phyloP scores from a whole-genome alignment of 2,797 vertebrate genomes.

The Sandelia bainsii region DNA sequence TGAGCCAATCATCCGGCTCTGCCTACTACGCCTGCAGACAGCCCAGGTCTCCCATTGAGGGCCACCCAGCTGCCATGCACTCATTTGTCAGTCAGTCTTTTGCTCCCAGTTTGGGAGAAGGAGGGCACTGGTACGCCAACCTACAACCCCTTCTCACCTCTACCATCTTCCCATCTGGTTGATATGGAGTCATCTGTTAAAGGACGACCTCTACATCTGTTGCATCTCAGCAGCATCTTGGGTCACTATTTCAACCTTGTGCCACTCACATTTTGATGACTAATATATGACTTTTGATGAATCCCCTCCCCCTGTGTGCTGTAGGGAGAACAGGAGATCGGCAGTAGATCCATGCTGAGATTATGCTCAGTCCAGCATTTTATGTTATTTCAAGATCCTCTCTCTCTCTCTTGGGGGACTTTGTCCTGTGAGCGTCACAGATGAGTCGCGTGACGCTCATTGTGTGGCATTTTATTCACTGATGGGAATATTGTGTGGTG shows the following conservation, averaged over 20 bases:
- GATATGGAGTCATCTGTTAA: conserved; percentile 59
- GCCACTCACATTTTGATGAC: conserved; percentile 67
- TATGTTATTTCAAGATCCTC: conserved; percentile 46
- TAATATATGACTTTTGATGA: conserved; percentile 75
- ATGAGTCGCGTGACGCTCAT: conserved; percentile 65
- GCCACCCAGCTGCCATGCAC: conserved; percentile 56
- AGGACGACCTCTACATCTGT: conserved; percentile 33
- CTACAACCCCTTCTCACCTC: background rate
- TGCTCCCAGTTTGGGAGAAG: conserved; percentile 35
- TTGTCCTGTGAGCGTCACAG: conserved; percentile 56
- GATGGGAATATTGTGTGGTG: conserved; percentile 23
- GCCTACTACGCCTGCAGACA: conserved; percentile 45
- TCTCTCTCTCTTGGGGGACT: conserved; percentile 21
- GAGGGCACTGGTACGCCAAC: conserved; percentile 16
- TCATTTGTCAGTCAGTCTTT: conserved; percentile 61
- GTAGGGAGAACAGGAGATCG: conserved; percentile 40
- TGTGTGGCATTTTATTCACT: conserved; percentile 69
- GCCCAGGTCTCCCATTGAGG: conserved; percentile 48
- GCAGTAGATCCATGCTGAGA: conserved; percentile 51
- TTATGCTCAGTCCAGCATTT: conserved; percentile 52
- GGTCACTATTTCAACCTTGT: conserved; percentile 47
- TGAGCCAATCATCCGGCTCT: conserved; percentile 38
- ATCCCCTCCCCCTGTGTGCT: conserved; percentile 67
- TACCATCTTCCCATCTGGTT: conserved; percentile 27
- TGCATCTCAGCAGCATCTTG: conserved; percentile 41